Base-by-base conservation (phyloP, 2,888 invertebrate species). In the Galerucella nymphaeae region DNA sequence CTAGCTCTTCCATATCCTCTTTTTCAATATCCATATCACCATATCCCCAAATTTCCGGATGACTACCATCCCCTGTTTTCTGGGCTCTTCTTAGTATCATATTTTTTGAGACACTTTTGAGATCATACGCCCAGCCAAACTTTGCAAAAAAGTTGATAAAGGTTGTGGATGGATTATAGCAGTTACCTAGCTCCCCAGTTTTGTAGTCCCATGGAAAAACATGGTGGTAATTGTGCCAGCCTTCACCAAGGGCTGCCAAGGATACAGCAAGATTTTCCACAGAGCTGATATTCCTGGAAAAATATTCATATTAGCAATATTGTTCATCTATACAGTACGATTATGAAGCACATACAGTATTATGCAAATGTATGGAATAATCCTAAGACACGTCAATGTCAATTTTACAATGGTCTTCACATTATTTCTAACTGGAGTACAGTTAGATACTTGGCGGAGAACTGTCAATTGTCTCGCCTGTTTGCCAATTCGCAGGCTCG, bases 141-240 rank as follows among this genome's bases (percentile, higher is more conserved):
- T 87, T 89, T 0, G 94, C 93, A 83, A 93, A 95, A 6, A 90
- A 86, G 83, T 97, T 93, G 76, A 97, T 95, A 79, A 96, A 93
- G 0, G 88, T 89, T 0, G 96, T 95, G 0, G 96, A 95, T 0
- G 93, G 84, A 84, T 97, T 97, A 71, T 80, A 83, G 5, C 64
- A 62, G 70, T 81, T 81, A n/a, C 86, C 86, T 68, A 87, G 75
- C 86, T 89, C 91, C 80, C 85, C 91, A 79, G 89, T 89, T 83
- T 86, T 89, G 83, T 88, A 90, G 77, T 88, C 89, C 88, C 87
- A 90, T 0, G 86, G 91, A 82, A 93, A 93, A 14, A 93, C 93
- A 83, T 94, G 94, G 83, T 94, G 94, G 83, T 92, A 94, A 85
- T 94, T 94, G 85, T 94, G 94, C 93, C 93, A 94, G 16, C 94